Conservation (phyloP, 2,113 vertebrate genomes). For the Gymnarchus niloticus region DNA sequence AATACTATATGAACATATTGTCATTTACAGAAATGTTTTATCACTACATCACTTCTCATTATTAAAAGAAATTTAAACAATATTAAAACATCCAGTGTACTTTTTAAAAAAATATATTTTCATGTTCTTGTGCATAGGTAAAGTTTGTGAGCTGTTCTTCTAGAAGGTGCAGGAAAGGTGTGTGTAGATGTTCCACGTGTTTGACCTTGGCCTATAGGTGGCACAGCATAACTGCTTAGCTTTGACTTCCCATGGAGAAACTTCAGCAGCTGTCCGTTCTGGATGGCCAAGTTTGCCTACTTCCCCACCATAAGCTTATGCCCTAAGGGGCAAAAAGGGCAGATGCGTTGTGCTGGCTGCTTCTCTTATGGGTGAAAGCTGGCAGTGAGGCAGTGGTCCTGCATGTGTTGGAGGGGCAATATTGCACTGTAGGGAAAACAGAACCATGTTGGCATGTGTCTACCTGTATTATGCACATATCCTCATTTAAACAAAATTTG, state of each 20-base stretch:
- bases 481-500: background rate
- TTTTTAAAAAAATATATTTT: no score
- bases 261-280: background rate
- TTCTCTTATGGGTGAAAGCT: background rate
- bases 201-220: background rate
- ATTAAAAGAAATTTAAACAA: no score
- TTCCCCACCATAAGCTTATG: background rate
- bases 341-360: background rate
- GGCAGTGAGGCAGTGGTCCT: background rate
- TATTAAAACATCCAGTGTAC: no score
- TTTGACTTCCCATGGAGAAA: background rate
- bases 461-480: background rate
- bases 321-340: no score
- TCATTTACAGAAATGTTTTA: no score
- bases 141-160: no score
- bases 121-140: no score
- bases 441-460: background rate
- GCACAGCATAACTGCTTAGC: background rate
- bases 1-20: no score
- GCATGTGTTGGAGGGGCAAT: background rate
- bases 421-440: background rate
- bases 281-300: background rate
- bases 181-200: background rate
- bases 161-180: background rate
- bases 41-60: no score